Evolutionary conservation across 2,113 vertebrate species (phyloP), one percentile per base, ranked within the genome.

Genomic region (Pithys albifrons): DNA sequence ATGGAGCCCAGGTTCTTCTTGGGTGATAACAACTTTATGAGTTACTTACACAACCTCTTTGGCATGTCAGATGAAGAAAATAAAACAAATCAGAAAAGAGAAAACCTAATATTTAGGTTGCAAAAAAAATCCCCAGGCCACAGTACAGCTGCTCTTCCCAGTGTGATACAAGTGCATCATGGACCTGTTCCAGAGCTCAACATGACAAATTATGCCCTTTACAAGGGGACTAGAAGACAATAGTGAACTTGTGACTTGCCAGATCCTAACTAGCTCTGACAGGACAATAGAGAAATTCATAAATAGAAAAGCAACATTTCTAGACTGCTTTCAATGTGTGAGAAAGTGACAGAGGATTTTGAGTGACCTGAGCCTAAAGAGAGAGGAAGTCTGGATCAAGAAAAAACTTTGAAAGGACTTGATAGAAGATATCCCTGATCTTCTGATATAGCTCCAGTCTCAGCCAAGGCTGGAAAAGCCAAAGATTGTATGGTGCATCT

Each of bases 201-300:
- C 91, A 75, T 87, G 88, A 96, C 35, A 93, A 95, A 94, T 96
- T 41, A 54, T 49, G n/a, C 41, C 67, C 79, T 39, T 81, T 91
- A 78, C 0, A 0, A 92, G 57, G 66, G 73, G 41, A 14, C 5
- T 66, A 93, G 54, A 35, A 65, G 69, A 93, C 93, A 93, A 92
- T 71, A 75, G 88, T 31, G 88, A 89, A 72, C 88, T 85, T 3
- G 7, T 71, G 45, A 72, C 65, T 85, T 6, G 16, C 37, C 89
- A 89, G 92, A 86, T 45, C 55, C 75, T 91, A 81, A 96, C 35
- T 57, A 87, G 65, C 41, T 91, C 87, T 85, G 88, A 94, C 91
- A 89, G 46, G 58, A 96, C 85, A 93, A 94, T 69, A 92, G 85
- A 51, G 81, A 90, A 92, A 75, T 5, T 78, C 71, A 69, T 24